Percentiles rank a stretch among this genome's conserved stretches.
Evolutionary conservation across 2,113 vertebrate species (phyloP).

Genomic region (Uropsilus gracilis): DNA sequence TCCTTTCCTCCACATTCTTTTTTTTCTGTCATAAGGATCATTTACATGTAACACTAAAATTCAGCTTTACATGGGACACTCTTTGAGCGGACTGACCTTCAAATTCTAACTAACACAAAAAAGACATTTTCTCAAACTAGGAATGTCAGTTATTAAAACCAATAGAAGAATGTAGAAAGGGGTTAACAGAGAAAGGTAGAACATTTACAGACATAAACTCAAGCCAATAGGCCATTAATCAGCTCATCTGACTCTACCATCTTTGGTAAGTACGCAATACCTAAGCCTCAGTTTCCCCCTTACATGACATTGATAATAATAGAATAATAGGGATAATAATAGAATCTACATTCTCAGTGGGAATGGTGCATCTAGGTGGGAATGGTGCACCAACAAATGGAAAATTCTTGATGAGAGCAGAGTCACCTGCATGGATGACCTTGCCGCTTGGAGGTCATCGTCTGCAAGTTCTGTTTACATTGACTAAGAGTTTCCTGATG

Average conservation of each 20-base stretch:
- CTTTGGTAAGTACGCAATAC: background rate
- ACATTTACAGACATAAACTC: background rate
- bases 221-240: background rate
- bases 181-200: background rate
- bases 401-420: background rate
- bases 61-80: background rate
- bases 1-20: background rate
- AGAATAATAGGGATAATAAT: background rate
- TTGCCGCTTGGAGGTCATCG: background rate
- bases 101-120: background rate
- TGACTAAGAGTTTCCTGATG: slow-evolving; percentile 41
- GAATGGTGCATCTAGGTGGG: background rate
- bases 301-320: background rate
- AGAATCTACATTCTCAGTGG: background rate
- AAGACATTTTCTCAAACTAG: slow-evolving; percentile 17
- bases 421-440: background rate
- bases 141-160: background rate
- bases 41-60: background rate
- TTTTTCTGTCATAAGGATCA: background rate
- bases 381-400: background rate
- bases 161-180: background rate
- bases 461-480: background rate
- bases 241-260: background rate
- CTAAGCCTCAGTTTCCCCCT: background rate
- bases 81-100: background rate